Evolutionary conservation across 2,797 vertebrate genomes (phyloP), one percentile per base, ranked within the genome.

Genomic region (Antennarius maculatus): DNA sequence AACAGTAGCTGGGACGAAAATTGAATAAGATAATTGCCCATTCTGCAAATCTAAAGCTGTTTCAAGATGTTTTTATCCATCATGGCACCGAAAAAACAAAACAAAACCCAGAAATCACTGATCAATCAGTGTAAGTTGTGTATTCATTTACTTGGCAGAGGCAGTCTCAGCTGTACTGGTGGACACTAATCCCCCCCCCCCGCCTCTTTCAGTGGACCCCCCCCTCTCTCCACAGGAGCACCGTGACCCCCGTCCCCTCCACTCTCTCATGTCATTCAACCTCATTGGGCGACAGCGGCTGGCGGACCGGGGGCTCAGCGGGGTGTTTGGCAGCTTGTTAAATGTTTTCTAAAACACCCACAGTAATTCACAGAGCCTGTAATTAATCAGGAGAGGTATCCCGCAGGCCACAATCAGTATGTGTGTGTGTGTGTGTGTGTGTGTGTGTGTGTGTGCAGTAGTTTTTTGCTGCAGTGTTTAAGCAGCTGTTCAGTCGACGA

Each of bases 261-360:
- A 15, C 54, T 64, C 61, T 74, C 74, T 86, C 58, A 70, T 62
- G 64, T 59, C 52, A 74, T 52, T 73, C 60, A 55, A 53, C 57
- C 43, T 69, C 41, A 51, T 57, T n/a, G 55, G 63, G 71, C 31
- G 28, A 61, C 13, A 5, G 61, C 13, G 9, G 66, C 62, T 2
- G 59, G 76, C 66, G 50, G 72, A 77, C 76, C 57, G 64, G 61
- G 54, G 58, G 65, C 81, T 67, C 85, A 74, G 76, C 57, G 14
- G 83, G 78, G 80, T 53, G 68, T 71, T 82, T 87, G 83, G 80
- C 83, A 84, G 80, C 77, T 81, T 66, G 77, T 74, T 89, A 83
- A 85, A 85, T 85, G 80, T 89, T 85, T 83, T 84, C 76, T 78
- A 66, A 86, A 85, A 82, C 77, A 81, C 75, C 80, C 72, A 77